Evolutionary conservation across 1,140 invertebrate species (phyloP).

Genomic region (Popillia japonica): DNA sequence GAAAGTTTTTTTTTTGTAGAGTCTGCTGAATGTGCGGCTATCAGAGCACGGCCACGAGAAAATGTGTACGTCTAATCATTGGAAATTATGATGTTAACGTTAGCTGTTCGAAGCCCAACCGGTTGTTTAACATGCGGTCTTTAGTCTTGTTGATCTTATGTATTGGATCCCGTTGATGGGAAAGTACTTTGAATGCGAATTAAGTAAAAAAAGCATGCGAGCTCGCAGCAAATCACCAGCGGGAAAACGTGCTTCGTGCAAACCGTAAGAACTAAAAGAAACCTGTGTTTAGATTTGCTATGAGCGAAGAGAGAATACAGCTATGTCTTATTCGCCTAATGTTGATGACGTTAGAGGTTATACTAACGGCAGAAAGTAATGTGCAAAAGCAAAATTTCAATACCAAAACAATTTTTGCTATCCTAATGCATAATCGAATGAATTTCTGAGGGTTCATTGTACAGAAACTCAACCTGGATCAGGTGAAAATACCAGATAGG

Average conservation of each 20-base stretch:
- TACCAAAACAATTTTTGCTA: too few relatives aligned
- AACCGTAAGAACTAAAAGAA: not conserved
- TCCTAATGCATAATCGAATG: too few relatives aligned
- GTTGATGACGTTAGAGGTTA: too few relatives aligned
- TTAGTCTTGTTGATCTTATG: not conserved
- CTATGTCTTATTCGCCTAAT: too few relatives aligned
- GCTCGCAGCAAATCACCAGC: not conserved
- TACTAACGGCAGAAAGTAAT: too few relatives aligned
- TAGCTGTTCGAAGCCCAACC: not conserved
- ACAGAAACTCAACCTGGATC: too few relatives aligned
- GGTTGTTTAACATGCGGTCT: constrained; percentile 10
- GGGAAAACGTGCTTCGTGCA: not conserved
- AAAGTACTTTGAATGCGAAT: not conserved
- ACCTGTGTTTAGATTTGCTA: not conserved
- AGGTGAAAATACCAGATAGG: too few relatives aligned
- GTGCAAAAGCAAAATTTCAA: too few relatives aligned
- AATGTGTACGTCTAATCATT: constrained; percentile 12
- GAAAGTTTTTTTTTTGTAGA: not conserved
- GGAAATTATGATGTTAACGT: not conserved
- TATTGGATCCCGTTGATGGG: not conserved
- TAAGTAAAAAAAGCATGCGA: not conserved
- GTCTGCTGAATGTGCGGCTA: not conserved
- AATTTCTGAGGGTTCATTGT: too few relatives aligned
- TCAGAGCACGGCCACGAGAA: not conserved
- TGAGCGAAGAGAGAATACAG: too few relatives aligned